Evolutionary conservation across 2,797 vertebrate species (phyloP), one percentile per base, ranked within the genome.

Genomic region (Miichthys miiuy): DNA sequence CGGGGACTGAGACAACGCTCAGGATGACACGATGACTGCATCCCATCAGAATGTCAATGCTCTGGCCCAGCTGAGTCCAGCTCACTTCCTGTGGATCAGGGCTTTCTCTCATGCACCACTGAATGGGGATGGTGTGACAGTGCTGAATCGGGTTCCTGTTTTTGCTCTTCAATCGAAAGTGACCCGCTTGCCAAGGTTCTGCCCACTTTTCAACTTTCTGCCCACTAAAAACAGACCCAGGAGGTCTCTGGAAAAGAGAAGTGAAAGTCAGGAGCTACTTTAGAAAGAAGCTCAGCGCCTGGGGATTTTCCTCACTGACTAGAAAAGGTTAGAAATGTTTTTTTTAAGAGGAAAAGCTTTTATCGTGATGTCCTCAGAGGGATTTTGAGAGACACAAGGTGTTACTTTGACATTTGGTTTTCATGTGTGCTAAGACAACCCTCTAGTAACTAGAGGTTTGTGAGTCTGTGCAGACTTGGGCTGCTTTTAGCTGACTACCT

Each of bases 61-160:
- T 73, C 75, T 48, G 1, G 76, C 72, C 82, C 91, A 91, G 90
- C 92, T 90, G 92, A 93, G 87, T 82, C 78, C 68, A 71, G 72
- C 81, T 81, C 72, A 77, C 85, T 87, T 92, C 88, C 91, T 92
- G 79, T 67, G 84, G 77, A 86, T 92, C 82, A 90, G 87, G 73
- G 87, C 77, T 85, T 79, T 87, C 87, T 91, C 89, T 90, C 85
- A 91, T 84, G 68, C 84, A 14, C 65, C 67, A 20, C 73, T 93
- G 89, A 93, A 94, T 90, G 77, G 82, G 73, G 75, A 85, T 64
- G 88, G 90, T 91, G 88, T 90, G 74, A 64, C 81, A 70, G 68
- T 54, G 18, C 85, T 92, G 85, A 91, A 93, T 92, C 56, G 74
- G 72, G 87, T 91, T 94, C 87, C 89, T 93, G 92, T 93, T 92